phyloP scores from a whole-genome alignment of 1,140 invertebrate species.

The Elysia chlorotica region DNA sequence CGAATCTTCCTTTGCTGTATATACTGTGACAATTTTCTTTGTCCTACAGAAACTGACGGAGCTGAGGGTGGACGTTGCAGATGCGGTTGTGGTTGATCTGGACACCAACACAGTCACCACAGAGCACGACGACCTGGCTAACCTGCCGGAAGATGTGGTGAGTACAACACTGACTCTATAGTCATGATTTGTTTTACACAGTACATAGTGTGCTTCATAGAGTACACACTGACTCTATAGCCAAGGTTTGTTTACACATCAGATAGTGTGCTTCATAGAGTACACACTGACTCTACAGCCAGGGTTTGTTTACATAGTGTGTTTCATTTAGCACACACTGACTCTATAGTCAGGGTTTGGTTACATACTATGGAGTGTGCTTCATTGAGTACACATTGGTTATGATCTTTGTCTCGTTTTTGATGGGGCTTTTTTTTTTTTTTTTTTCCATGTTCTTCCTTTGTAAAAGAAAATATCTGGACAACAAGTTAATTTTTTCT shows the following conservation, averaged over 20 bases:
- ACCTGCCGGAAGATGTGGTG: slow-evolving; percentile 76
- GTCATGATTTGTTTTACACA: too few species aligned
- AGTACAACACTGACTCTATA: too few species aligned
- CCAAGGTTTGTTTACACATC: background rate
- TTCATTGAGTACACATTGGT: too few species aligned
- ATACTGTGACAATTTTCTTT: too few species aligned
- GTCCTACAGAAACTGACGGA: slow-evolving; percentile 69
- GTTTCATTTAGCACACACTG: background rate
- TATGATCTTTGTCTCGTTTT: too few species aligned
- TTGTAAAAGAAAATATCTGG: too few species aligned
- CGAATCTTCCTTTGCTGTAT: too few species aligned
- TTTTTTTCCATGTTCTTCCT: too few species aligned
- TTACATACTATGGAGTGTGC: background rate
- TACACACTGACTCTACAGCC: background rate
- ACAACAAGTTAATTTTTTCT: too few species aligned
- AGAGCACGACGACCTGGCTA: slow-evolving; percentile 86
- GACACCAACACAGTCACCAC: slow-evolving; percentile 83
- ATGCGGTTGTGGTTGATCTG: slow-evolving; percentile 89
- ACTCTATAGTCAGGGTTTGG: too few species aligned
- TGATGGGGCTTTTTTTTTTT: slow-evolving; percentile 16
- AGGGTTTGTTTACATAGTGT: background rate
- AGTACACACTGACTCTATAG: background rate
- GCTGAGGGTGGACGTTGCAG: slow-evolving; percentile 73
- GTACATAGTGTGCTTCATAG: background rate
- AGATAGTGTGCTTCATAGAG: background rate